Base-by-base conservation (phyloP, 2,888 invertebrate species). In the Trilocha varians region DNA sequence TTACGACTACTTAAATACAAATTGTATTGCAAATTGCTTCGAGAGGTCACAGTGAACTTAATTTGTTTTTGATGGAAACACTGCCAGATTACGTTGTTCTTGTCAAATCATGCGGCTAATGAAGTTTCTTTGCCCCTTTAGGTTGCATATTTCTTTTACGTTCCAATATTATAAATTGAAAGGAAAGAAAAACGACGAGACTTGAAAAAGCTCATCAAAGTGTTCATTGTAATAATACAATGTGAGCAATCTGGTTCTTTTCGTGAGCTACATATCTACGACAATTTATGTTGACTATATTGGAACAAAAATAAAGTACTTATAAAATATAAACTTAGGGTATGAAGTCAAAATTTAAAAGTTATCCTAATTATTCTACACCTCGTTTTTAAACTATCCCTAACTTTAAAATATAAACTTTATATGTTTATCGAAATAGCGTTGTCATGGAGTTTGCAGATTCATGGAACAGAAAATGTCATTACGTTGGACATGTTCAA, bases 81-180 rank as follows among this genome's bases (percentile, higher is more conserved):
- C 16, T 59, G 67, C 69, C 53, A 63, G 62, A 71, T 77, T 72
- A 70, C 60, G 68, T 57, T 69, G 64, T 69, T 77, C 67, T 70
- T 77, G 82, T 72, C 74, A 74, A 78, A 74, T 78, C 78, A 83
- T 75, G 73, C 77, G 69, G 70, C 55, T 78, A 78, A 83, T 80
- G 75, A 76, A 74, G 65, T 62, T 68, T 64, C 65, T 40, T 43
- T 34, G 34, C 32, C 63, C 60, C 61, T 59, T 54, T 53, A 41
- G 42, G 46, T 47, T 50, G 48, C 16, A 38, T 38, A 25, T 32
- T 35, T 42, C 35, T 35, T 34, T 6, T 13, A 32, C 13, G 18
- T 25, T 25, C 25, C 8, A 25, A 25, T 25, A 25, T 25, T 25
- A 25, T 25, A 25, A 25, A 25, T 8, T 35, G 38, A 6, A 38